Evolutionary conservation across 2,888 invertebrate genomes (phyloP), one percentile per base, ranked within the genome.

Genomic region (Cryptus viduatorius): DNA sequence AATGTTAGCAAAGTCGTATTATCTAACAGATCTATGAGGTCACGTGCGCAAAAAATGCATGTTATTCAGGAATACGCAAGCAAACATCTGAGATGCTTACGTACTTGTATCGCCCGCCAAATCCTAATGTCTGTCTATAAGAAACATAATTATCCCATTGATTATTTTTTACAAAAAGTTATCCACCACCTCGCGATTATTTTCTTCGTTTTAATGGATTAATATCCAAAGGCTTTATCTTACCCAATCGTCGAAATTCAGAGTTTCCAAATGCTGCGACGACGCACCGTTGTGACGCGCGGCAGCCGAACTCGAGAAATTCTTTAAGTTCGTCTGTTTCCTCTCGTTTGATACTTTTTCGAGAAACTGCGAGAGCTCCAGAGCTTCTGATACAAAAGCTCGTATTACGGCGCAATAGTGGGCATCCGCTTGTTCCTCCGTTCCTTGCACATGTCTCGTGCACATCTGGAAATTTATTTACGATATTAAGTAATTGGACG

Each of bases 331-430:
- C 4, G 85, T 73, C 89, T 95, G 95, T 88, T 95, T 95, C 87
- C 94, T 94, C 72, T 94, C 93, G 69, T 94, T 94, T 19, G 96
- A 95, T 79, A 99, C 98, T 94, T 97, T 96, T 91, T 98, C 97
- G 89, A 99, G 95, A 95, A 99, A 99, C 86, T 97, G 96, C 79
- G 97, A 96, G 90, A 99, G 95, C 94, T 99, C 98, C 85, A 98
- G 94, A 78, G 98, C 97, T 94, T 99, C 99, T 24, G 98, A 97
- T 84, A 98, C 98, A 89, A 98, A 95, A 82, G 98, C 98, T 84
- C 98, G 95, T 93, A 98, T 98, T 77, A 99, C 98, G 83, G 98
- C 98, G 92, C 97, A 96, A 95, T 98, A 99, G 94, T 98, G 98
- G 69, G 95, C 95, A 88, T 96, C 97, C 0, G 97, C 96, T 80